phyloP scores from a whole-genome alignment of 2,888 invertebrate species.

The Pandemis corylana region DNA sequence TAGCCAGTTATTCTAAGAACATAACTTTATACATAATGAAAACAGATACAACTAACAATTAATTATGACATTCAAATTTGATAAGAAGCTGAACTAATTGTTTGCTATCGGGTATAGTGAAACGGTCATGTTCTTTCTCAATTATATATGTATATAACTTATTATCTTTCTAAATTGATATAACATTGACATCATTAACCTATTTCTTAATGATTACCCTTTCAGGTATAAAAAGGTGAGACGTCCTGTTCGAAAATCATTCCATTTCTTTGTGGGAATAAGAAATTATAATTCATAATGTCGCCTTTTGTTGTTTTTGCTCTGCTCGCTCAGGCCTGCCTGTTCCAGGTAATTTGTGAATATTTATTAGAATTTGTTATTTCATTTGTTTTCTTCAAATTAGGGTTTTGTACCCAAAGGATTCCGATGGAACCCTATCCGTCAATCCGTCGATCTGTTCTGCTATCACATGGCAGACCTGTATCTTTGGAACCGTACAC shows the following conservation, averaged over 20 bases:
- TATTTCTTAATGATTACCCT: not conserved
- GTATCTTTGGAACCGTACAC: no score
- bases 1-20: no score
- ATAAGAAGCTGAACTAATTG: not conserved
- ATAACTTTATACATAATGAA: no score
- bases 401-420: no score
- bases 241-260: not conserved
- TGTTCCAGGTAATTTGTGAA: conserved; percentile 26
- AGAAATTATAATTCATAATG: conserved; percentile 2
- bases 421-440: no score
- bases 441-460: no score
- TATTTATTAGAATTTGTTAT: no score
- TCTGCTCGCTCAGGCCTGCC: conserved; percentile 19
- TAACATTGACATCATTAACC: not conserved
- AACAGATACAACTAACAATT: not conserved
- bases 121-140: not conserved
- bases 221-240: conserved; percentile 11
- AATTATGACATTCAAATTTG: not conserved
- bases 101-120: not conserved
- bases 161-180: not conserved
- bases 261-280: not conserved
- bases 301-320: conserved; percentile 17
- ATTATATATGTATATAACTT: not conserved
- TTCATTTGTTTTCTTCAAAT: no score
- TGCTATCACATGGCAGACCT: no score